Base-by-base conservation (phyloP, 2,797 vertebrate species). In the Triplophysa bombifrons region DNA sequence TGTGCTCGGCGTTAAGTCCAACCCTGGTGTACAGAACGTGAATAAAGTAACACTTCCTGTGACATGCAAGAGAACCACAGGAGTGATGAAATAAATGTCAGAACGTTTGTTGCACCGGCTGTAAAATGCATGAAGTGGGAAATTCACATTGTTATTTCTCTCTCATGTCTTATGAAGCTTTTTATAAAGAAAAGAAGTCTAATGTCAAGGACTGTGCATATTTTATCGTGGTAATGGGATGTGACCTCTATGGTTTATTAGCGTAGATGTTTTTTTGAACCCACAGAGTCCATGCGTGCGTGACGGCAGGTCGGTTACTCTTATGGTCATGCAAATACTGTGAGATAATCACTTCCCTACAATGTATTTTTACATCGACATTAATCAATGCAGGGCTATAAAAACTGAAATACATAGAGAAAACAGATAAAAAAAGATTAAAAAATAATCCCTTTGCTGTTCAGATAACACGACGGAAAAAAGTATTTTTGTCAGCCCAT, bases 11-110 rank as follows among this genome's bases (percentile, higher is more conserved):
- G 13, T 61, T 61, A 58, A 2, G 16, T 63, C 27, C 60, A 63
- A 16, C 27, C 27, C 60, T 6, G 16, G 61, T 46, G 85, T 86
- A 85, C 87, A 84, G 58, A 66, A 83, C 82, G 76, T 66, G 1
- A 64, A 74, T 74, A 74, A 74, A 74, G 38, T 38, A 51, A 65
- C 69, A 22, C 25, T 67, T 80, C 81, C 44, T 7, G 19, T 81
- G 72, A 72, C 84, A 87, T 72, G 63, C 44, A 73, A 76, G 82
- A 84, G 84, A 89, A 89, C 87, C 66, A 70, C 38, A n/a, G 41
- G 34, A 61, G 73, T 80, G 44, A 74, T 20, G 66, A 74, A 71
- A 84, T 55, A 16, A 71, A 84, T 78, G 38, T 38, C 60, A 76
- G 69, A 16, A 56, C 16, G 67, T 69, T 84, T 69, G 41, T 60